A percentile compares a stretch with the other conserved stretches of the same genome.
phyloP scores from a whole-genome alignment of 2,888 invertebrate species.

The Salpingus planirostris region DNA sequence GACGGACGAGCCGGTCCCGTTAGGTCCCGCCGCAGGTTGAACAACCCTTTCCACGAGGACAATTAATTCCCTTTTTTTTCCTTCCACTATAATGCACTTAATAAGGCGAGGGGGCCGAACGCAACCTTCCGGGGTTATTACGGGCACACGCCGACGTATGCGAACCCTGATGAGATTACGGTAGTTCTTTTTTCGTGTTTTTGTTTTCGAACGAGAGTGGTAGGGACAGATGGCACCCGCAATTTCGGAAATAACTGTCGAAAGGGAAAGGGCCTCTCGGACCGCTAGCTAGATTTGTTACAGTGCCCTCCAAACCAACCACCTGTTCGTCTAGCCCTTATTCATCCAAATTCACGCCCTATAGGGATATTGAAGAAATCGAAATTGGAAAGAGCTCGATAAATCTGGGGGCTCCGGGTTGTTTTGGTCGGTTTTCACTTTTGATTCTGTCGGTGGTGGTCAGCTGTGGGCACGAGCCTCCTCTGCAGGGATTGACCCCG shows the following conservation, averaged over 20 bases:
- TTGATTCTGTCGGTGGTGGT: conserved; percentile 9
- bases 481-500: conserved; percentile 16
- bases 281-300: no score
- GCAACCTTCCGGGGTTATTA: conserved; percentile 29
- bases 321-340: no score
- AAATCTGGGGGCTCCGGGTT: neutral
- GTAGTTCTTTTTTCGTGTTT: neutral
- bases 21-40: conserved; percentile 33
- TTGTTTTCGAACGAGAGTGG: no score
- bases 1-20: conserved; percentile 32
- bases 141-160: conserved; percentile 7
- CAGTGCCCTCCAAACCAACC: no score
- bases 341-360: no score
- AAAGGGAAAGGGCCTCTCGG: no score
- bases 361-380: no score
- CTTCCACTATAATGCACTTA: no score
- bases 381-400: no score
- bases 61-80: conserved; percentile 15
- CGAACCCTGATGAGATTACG: neutral
- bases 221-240: no score
- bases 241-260: no score
- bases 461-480: conserved; percentile 13
- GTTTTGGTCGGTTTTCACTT: conserved; percentile 10
- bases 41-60: conserved; percentile 30
- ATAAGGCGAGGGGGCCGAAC: conserved; percentile 5